Evolutionary conservation across 1,140 invertebrate genomes (phyloP).

Genomic region (Drosophila jambulina): DNA sequence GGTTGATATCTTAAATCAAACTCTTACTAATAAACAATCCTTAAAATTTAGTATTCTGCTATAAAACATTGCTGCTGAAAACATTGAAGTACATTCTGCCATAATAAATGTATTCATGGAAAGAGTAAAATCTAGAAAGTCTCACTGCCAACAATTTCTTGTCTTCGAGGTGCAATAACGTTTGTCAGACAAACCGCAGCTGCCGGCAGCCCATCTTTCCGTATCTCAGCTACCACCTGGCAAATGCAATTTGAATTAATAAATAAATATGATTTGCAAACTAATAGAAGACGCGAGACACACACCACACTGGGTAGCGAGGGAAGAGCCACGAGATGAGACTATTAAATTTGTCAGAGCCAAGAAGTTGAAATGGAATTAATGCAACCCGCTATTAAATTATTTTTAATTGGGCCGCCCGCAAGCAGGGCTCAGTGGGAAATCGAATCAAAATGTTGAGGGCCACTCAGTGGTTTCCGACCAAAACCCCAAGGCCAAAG

Average conservation of each 20-base stretch:
- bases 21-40: neutral
- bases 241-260: constrained; percentile 77
- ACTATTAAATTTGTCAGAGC: constrained; percentile 55
- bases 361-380: constrained; percentile 67
- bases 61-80: too few species aligned
- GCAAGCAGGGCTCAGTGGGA: constrained; percentile 41
- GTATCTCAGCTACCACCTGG: constrained; percentile 25
- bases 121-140: neutral
- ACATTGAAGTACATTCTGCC: neutral
- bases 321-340: neutral
- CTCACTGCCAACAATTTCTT: constrained; percentile 1
- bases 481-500: constrained; percentile 40
- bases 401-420: constrained; percentile 71
- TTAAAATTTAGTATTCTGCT: neutral
- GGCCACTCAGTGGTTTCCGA: constrained; percentile 15
- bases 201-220: neutral
- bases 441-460: constrained; percentile 70
- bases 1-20: too few species aligned
- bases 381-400: constrained; percentile 66
- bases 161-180: constrained; percentile 27
- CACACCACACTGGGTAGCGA: constrained; percentile 1
- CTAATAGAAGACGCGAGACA: constrained; percentile 47
- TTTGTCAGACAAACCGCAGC: constrained; percentile 20
- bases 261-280: constrained; percentile 78
- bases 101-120: neutral